phyloP scores from a whole-genome alignment of 1,140 invertebrate genomes.

The Triops cancriformis region DNA sequence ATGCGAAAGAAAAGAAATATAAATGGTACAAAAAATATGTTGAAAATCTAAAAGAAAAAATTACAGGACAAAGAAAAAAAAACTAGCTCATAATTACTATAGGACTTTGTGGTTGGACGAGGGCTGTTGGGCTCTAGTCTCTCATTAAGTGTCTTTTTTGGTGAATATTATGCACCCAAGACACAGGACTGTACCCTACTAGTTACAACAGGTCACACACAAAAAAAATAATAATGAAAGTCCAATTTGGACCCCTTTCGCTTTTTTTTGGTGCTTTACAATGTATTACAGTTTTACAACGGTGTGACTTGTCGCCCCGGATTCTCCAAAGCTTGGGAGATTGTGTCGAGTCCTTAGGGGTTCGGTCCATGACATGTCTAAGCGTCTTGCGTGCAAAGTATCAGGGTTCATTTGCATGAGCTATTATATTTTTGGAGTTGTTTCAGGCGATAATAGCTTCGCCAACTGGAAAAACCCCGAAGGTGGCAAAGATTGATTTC shows the following conservation, averaged over 20 bases:
- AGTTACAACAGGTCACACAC: background rate
- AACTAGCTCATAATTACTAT: background rate
- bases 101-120: too few species aligned
- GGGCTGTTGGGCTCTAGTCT: too few species aligned
- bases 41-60: background rate
- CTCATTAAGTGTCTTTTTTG: too few species aligned
- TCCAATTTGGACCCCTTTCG: conserved; percentile 2
- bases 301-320: background rate
- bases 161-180: too few species aligned
- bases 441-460: background rate
- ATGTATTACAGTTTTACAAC: too few species aligned
- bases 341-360: background rate
- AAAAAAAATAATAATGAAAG: conserved; percentile 1
- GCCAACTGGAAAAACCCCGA: background rate
- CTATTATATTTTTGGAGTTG: background rate
- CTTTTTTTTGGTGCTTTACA: background rate
- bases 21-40: background rate
- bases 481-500: background rate
- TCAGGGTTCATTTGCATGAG: background rate
- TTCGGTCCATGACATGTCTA: background rate
- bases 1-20: conserved; percentile 7
- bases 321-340: background rate
- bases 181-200: background rate
- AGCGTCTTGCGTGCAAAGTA: background rate
- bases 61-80: background rate